A percentile compares a stretch with the other conserved stretches of the same genome.
phyloP scores from a whole-genome alignment of 1,140 invertebrate genomes.

The Psix sp. region DNA sequence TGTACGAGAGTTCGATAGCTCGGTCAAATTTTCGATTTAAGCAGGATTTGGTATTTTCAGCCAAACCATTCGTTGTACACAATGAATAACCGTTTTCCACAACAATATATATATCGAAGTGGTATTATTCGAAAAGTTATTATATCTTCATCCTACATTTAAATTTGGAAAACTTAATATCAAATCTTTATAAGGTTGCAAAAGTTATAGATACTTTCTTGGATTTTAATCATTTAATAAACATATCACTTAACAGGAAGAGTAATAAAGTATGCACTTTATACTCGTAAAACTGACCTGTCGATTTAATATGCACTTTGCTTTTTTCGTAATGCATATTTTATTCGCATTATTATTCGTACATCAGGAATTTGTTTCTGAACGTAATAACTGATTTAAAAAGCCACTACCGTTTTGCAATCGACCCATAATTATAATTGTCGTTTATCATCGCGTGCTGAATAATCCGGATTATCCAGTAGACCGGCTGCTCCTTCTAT shows the following conservation, averaged over 20 bases:
- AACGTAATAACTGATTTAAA: not conserved
- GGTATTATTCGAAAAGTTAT: constrained; percentile 25
- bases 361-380: constrained; percentile 28
- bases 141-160: too few relatives aligned
- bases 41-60: constrained; percentile 28
- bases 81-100: constrained; percentile 12
- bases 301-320: too few relatives aligned
- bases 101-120: constrained; percentile 30
- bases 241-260: too few relatives aligned
- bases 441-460: constrained; percentile 41
- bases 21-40: constrained; percentile 54
- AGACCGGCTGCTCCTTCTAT: constrained; percentile 9
- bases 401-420: constrained; percentile 14
- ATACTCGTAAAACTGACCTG: too few relatives aligned
- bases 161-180: too few relatives aligned
- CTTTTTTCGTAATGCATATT: too few relatives aligned
- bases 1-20: too few relatives aligned
- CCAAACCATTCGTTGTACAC: constrained; percentile 14
- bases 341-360: constrained; percentile 18
- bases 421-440: constrained; percentile 40
- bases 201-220: too few relatives aligned
- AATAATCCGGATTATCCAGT: constrained; percentile 45
- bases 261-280: too few relatives aligned
- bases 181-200: too few relatives aligned
- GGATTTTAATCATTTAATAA: too few relatives aligned